These are phyloP conservation scores for Planiliza haematocheilus DNA, from an alignment of 2,113 vertebrate species.

Conservation along the genomic window DNA sequence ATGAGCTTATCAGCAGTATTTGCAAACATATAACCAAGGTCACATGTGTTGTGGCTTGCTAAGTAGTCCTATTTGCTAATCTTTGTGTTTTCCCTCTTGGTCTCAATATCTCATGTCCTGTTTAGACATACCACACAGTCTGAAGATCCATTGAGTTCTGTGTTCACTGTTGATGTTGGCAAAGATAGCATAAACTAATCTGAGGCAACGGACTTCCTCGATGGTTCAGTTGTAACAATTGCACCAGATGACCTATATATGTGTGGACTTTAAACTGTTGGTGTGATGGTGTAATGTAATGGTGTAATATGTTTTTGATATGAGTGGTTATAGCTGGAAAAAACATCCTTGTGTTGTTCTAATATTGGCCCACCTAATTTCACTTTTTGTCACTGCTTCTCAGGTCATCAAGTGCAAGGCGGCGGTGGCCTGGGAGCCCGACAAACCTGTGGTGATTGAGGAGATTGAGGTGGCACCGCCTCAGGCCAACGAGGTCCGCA, in stretches of 20 bases:
- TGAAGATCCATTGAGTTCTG: not conserved
- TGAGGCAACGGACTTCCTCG: not conserved
- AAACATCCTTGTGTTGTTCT: not conserved
- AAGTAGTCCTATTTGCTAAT: too few species aligned
- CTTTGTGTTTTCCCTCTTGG: not conserved
- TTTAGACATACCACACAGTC: not conserved
- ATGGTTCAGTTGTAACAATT: too few species aligned
- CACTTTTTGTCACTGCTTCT: not conserved
- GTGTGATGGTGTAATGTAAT: not conserved
- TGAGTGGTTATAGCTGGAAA: too few species aligned
- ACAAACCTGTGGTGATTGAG: constrained; percentile 87
- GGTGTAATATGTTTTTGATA: not conserved
- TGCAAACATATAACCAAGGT: too few species aligned
- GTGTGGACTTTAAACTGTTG: not conserved
- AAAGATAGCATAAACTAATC: too few species aligned
- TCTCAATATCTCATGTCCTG: not conserved
- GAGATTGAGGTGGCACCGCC: constrained; percentile 90
- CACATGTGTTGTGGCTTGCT: too few species aligned
- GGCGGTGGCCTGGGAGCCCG: constrained; percentile 87
- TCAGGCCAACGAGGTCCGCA: constrained; percentile 85
- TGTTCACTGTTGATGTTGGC: too few species aligned
- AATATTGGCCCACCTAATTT: too few species aligned
- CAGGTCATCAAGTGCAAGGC: constrained; percentile 92
- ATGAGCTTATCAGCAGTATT: too few species aligned
- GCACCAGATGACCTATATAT: not conserved